Conservation (phyloP, 1,140 invertebrate genomes). For the Tenebrio molitor region DNA sequence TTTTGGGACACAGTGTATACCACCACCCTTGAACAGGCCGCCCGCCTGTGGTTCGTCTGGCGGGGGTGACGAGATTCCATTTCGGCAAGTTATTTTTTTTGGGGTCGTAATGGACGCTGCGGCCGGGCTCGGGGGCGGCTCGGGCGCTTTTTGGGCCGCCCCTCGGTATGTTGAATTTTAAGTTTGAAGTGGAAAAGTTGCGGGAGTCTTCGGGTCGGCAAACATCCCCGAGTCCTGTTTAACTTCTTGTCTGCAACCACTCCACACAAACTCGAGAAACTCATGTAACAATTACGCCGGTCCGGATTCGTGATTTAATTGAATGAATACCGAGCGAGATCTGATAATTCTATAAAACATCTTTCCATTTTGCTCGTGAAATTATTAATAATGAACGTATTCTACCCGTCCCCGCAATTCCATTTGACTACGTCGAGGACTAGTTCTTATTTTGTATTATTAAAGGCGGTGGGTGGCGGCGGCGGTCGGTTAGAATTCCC, state of each 20-base stretch:
- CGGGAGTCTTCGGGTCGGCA: slow-evolving; percentile 19
- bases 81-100: no score
- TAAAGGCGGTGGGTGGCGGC: no score
- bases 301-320: slow-evolving; percentile 22
- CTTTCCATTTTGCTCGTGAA: neutral
- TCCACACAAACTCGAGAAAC: slow-evolving; percentile 17
- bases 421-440: neutral
- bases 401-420: neutral
- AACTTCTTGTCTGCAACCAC: slow-evolving; percentile 33
- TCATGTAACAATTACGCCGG: slow-evolving; percentile 26
- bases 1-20: no score
- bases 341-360: slow-evolving; percentile 30
- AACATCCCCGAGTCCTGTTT: slow-evolving; percentile 27
- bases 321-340: slow-evolving; percentile 17
- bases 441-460: slow-evolving; percentile 26
- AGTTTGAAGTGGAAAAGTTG: slow-evolving; percentile 15
- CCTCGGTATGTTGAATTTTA: no score
- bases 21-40: no score
- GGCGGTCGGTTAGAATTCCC: slow-evolving; percentile 6
- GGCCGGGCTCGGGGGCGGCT: no score
- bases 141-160: no score
- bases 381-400: slow-evolving; percentile 30
- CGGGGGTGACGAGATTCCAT: no score
- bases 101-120: no score
- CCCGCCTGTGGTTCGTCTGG: no score